These are phyloP conservation scores for Bacillus rossius DNA, from an alignment of 1,140 invertebrate species.

Conservation along the genomic window DNA sequence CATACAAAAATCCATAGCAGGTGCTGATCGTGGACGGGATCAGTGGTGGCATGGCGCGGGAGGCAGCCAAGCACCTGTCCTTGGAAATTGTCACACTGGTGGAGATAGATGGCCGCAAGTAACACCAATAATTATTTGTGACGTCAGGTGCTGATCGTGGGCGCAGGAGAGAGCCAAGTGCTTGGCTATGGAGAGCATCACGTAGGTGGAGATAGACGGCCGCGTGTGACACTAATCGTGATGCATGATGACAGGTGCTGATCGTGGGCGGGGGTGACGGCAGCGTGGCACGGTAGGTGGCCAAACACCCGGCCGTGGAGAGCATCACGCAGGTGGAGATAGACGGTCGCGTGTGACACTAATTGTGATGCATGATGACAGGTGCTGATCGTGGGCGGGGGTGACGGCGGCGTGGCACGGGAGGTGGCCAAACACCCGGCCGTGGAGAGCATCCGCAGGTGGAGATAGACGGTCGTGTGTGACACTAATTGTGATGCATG, in stretches of 20 bases:
- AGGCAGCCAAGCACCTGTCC: constrained; percentile 87
- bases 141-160: constrained; percentile 94
- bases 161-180: constrained; percentile 95
- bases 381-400: constrained; percentile 95
- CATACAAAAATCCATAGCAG: too few species aligned
- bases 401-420: constrained; percentile 93
- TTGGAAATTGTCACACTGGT: constrained; percentile 88
- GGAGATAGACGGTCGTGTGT: constrained; percentile 91
- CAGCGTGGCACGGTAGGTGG: constrained; percentile 90
- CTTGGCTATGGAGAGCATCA: constrained; percentile 76
- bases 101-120: constrained; percentile 91
- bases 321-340: constrained; percentile 92
- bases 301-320: constrained; percentile 88
- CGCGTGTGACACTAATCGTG: too few species aligned
- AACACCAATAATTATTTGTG: too few species aligned
- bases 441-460: constrained; percentile 86
- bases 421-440: constrained; percentile 91
- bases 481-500: too few species aligned
- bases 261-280: constrained; percentile 98
- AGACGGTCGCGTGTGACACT: constrained; percentile 50
- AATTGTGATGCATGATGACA: constrained; percentile 29
- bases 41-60: constrained; percentile 93
- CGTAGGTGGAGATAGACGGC: constrained; percentile 94
- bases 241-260: constrained; percentile 63
- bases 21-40: constrained; percentile 96